Conservation (phyloP, 2,888 invertebrate genomes). For the Brachylomia viminalis region DNA sequence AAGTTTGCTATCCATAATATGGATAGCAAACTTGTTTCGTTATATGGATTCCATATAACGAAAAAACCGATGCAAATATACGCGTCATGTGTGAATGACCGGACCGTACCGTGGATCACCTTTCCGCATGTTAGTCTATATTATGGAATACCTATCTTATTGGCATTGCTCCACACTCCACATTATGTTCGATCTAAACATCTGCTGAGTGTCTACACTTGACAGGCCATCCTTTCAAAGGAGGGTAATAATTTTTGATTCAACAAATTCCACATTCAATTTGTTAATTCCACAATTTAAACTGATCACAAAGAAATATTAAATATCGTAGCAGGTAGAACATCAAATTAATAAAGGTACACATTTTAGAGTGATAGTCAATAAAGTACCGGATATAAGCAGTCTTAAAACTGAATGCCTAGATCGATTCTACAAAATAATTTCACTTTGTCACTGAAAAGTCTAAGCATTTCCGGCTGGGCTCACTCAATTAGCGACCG, state of each 20-base stretch:
- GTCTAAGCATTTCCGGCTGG: slow-evolving; percentile 19
- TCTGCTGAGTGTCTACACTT: slow-evolving; percentile 38
- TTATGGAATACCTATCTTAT: slow-evolving; percentile 47
- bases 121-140: slow-evolving; percentile 42
- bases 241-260: background rate
- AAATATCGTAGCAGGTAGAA: background rate
- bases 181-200: slow-evolving; percentile 34
- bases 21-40: too few relatives aligned
- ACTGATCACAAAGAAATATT: background rate
- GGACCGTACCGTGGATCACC: slow-evolving; percentile 7
- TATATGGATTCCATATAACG: too few relatives aligned
- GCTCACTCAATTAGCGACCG: slow-evolving; percentile 12
- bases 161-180: slow-evolving; percentile 64
- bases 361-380: background rate
- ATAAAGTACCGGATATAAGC: background rate
- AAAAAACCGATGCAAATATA: background rate
- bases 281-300: background rate
- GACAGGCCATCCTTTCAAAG: slow-evolving; percentile 3
- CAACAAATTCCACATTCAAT: slow-evolving; percentile 4
- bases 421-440: background rate
- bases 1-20: background rate
- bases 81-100: slow-evolving; percentile 45
- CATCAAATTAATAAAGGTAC: background rate
- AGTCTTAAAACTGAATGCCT: background rate
- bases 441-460: slow-evolving; percentile 12